Evolutionary conservation across 2,113 vertebrate genomes (phyloP), one percentile per base, ranked within the genome.

Genomic region (Sardina pilchardus): DNA sequence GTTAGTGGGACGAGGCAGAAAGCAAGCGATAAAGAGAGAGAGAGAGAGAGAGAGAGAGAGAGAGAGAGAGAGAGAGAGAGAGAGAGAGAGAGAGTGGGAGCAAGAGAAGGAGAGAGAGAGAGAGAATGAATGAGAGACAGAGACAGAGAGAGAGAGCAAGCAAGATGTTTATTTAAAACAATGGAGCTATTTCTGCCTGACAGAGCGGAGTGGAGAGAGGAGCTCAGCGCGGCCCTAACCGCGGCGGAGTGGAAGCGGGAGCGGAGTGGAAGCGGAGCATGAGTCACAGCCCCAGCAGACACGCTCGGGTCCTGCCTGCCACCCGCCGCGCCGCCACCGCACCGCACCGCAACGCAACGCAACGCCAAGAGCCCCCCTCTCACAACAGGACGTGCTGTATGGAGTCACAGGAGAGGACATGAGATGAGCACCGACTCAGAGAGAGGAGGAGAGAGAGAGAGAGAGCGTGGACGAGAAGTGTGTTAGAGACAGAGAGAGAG

Each of bases 401-500:
- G 45, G 4, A 59, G 53, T 24, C 19, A 59, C 53, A 59, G 6
- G 53, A 71, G 30, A 30, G 26, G 63, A 71, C n/a, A n/a, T n/a
- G n/a, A 63, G 39, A 63, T 63, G 21, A 63, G 59, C 59, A 7
- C 21, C 21, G 59, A 63, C 7, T n/a, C 4, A 63, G 59, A 63
- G 59, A 21, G 59, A 88, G 83, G 42, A 89, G 45, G 50, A 81
- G 82, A 85, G 56, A 43, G 63, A 53, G 71, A 43, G 50, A 81
- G 82, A 85, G 56, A 43, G 63, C 47, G 71, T 84, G 85, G 89
- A 78, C n/a, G n/a, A n/a, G n/a, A n/a, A n/a, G n/a, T n/a, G n/a
- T n/a, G n/a, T n/a, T n/a, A n/a, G n/a, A n/a, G n/a, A n/a, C n/a
- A 43, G 86, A 83, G 86, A 87, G 85, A 14, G 63, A 88, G 78